These are phyloP conservation scores for Pyralis farinalis DNA, from an alignment of 2,888 invertebrate species.

Conservation along the genomic window DNA sequence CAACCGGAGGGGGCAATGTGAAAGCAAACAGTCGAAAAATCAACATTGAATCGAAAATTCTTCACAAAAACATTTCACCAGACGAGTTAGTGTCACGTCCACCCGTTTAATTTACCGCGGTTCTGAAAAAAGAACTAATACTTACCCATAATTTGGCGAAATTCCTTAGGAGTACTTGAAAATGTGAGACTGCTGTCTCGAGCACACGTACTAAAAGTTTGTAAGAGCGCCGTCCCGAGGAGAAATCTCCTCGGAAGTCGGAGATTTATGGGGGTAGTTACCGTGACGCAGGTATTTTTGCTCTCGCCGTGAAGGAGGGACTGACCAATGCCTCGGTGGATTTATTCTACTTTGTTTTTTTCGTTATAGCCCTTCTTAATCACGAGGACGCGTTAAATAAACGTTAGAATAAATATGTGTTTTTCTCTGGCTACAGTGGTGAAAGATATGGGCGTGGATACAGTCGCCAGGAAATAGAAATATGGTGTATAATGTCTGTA, in stretches of 20 bases:
- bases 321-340: conserved; percentile 51
- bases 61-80: conserved; percentile 6
- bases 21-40: too few species aligned
- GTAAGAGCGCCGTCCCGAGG: conserved; percentile 47
- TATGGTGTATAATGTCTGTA: too few species aligned
- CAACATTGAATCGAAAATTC: too few species aligned
- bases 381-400: conserved; percentile 28
- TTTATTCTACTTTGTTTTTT: conserved; percentile 34
- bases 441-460: too few species aligned
- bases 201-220: conserved; percentile 63
- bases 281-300: conserved; percentile 68
- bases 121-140: conserved; percentile 22
- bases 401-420: conserved; percentile 18
- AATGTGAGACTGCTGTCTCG: conserved; percentile 50
- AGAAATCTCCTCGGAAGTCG: conserved; percentile 67
- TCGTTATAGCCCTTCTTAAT: conserved; percentile 19
- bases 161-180: conserved; percentile 47
- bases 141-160: conserved; percentile 45
- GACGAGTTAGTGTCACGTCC: conserved; percentile 7
- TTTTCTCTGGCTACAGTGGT: conserved; percentile 6
- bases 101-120: conserved; percentile 9
- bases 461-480: too few species aligned
- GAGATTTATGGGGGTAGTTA: conserved; percentile 70
- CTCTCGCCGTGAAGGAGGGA: conserved; percentile 32
- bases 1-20: too few species aligned